Conservation (phyloP, 1,140 invertebrate genomes). For the Penaeus vannamei region DNA sequence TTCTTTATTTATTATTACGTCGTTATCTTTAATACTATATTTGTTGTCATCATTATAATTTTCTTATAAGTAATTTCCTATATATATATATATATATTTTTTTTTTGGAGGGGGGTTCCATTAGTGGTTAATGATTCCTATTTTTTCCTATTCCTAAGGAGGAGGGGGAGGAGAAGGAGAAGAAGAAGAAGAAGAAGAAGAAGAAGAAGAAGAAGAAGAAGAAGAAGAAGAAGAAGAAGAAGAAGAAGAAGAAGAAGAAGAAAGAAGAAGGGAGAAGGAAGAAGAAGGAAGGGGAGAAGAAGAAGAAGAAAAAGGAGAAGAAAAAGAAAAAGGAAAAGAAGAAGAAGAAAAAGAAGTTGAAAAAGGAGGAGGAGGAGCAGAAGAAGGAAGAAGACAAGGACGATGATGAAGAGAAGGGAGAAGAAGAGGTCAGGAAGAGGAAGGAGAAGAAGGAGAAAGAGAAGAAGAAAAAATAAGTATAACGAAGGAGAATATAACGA, state of each 20-base stretch:
- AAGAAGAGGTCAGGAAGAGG: no score
- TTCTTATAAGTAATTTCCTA: no score
- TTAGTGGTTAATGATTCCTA: not conserved
- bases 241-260: not conserved
- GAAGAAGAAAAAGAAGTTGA: not conserved
- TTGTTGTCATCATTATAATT: no score
- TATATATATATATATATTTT: not conserved
- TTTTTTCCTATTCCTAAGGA: not conserved
- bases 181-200: not conserved
- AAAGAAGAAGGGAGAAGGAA: not conserved
- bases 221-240: not conserved
- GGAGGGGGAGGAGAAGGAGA: conserved; percentile 25
- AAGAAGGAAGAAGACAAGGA: no score
- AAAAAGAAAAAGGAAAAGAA: not conserved
- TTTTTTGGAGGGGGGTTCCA: no score
- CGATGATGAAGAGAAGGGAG: no score
- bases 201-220: not conserved
- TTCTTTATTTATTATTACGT: no score
- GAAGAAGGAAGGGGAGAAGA: not conserved
- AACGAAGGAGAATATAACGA: not conserved
- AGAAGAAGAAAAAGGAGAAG: not conserved
- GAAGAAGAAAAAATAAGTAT: not conserved
- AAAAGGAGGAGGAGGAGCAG: no score
- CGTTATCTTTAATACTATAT: no score
- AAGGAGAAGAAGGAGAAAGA: not conserved